A percentile compares a stretch with the other conserved stretches of the same genome.
Evolutionary conservation across 2,888 invertebrate genomes (phyloP).

Genomic region (Pristionchus japonicus): DNA sequence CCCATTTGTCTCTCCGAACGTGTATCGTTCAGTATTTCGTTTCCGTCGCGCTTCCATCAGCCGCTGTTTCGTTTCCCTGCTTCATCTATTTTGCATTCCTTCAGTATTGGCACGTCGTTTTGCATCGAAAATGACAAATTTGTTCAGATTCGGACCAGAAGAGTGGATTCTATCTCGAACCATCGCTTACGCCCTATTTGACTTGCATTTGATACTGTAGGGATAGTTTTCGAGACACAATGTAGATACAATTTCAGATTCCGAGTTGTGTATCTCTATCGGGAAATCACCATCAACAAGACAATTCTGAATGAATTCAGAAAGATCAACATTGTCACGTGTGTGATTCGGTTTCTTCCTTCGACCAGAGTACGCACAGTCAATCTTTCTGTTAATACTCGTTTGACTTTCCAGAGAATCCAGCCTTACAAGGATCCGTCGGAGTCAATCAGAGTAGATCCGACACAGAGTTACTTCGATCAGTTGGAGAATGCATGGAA

Average conservation of each 20-base stretch:
- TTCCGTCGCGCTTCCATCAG: constrained; percentile 5
- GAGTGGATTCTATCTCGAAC: background rate
- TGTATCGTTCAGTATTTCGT: background rate
- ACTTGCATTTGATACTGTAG: background rate
- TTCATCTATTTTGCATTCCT: constrained; percentile 16
- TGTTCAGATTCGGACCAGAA: background rate
- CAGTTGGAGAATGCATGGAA: constrained; percentile 3
- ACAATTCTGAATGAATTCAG: background rate
- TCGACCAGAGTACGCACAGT: background rate
- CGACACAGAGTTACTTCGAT: background rate
- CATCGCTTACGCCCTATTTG: background rate
- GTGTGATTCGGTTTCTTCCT: background rate
- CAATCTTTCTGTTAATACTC: background rate
- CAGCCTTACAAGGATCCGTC: background rate
- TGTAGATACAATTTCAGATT: background rate
- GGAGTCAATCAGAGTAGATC: background rate
- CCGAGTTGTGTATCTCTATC: constrained; percentile 15
- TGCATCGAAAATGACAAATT: background rate
- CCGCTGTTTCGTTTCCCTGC: constrained; percentile 1
- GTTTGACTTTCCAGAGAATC: background rate
- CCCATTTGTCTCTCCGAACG: background rate
- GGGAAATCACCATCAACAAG: constrained; percentile 5
- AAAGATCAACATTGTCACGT: background rate
- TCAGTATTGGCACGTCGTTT: background rate
- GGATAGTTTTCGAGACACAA: too few relatives aligned